Percentiles rank a stretch among this genome's conserved stretches.
phyloP scores from a whole-genome alignment of 1,140 invertebrate genomes.

The Drepana arcuata region DNA sequence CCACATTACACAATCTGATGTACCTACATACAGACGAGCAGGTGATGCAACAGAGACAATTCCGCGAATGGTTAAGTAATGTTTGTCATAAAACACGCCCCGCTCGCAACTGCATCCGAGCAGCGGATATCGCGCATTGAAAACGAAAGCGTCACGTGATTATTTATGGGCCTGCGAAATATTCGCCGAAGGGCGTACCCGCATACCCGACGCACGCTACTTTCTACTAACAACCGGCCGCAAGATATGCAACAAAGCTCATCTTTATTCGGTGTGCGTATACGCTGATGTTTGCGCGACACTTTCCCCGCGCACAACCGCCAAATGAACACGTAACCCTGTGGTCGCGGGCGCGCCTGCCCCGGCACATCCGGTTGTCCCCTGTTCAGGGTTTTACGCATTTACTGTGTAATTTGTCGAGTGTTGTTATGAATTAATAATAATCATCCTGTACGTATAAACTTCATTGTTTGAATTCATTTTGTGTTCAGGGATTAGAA shows the following conservation, averaged over 20 bases:
- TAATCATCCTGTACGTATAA: too few species aligned
- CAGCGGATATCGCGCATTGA: slow-evolving; percentile 45
- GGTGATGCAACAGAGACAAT: slow-evolving; percentile 30
- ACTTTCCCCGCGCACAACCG: slow-evolving; percentile 42
- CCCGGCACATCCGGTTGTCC: too few species aligned
- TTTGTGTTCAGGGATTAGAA: neutral
- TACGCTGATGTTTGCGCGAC: slow-evolving; percentile 30
- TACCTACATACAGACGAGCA: too few species aligned
- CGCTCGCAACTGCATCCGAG: slow-evolving; percentile 18
- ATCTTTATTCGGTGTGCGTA: slow-evolving; percentile 54
- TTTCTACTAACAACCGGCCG: slow-evolving; percentile 51
- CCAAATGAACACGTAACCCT: slow-evolving; percentile 25
- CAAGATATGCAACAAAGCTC: slow-evolving; percentile 49
- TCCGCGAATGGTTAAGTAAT: slow-evolving; percentile 46
- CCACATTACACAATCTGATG: slow-evolving; percentile 33
- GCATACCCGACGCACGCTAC: slow-evolving; percentile 37
- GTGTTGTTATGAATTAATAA: too few species aligned
- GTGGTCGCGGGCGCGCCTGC: too few species aligned
- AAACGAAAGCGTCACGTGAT: slow-evolving; percentile 58
- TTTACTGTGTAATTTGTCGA: too few species aligned
- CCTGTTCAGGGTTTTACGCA: too few species aligned
- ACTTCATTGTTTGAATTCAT: slow-evolving; percentile 1
- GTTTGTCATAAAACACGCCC: slow-evolving; percentile 32
- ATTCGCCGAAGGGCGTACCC: slow-evolving; percentile 64
- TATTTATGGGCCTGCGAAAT: slow-evolving; percentile 59